Evolutionary conservation across 2,113 vertebrate species (phyloP), one percentile per base, ranked within the genome.

Genomic region (Poecile atricapillus): DNA sequence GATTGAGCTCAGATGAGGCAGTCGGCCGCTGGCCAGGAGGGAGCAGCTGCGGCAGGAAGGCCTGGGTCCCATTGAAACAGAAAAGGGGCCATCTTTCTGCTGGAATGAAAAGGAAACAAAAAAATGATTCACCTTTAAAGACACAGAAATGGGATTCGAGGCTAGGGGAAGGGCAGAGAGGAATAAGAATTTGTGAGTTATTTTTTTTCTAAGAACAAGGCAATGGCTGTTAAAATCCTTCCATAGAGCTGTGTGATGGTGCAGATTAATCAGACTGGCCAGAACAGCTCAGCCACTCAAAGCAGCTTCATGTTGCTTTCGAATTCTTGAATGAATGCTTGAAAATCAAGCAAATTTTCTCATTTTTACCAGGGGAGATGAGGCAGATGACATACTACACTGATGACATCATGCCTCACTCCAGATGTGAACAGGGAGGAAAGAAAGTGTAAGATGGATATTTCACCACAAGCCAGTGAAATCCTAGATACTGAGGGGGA

Each of bases 101-200:
- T 84, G 73, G 56, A 94, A 83, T 95, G 91, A 96, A 97, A 94
- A n/a, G 76, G 83, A 78, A 81, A 85, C 91, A 94, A 56, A 94
- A 93, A 93, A 93, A 70, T 80, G 90, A 96, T 95, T 93, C 92
- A 90, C 95, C 88, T 92, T 95, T 94, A 81, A 71, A 90, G 41
- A 30, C 80, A 92, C 60, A 96, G 83, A 92, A 94, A 53, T 60
- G n/a, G 53, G n/a, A 84, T 73, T 81, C 0, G 0, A 83, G 52
- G 27, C 85, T 41, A 92, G 55, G 55, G 47, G 62, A 90, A 88
- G 49, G 46, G 18, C 69, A 71, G 49, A 92, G 37, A 78, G 44
- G 65, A 94, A 92, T 78, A 55, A 52, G 58, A 81, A 60, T 75
- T 84, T 92, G 69, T 89, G 77, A 68, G 50, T 35, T 73, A 0